These are phyloP conservation scores for Romanogobio albipinnatus DNA, from an alignment of 2,113 vertebrate genomes.

Conservation along the genomic window DNA sequence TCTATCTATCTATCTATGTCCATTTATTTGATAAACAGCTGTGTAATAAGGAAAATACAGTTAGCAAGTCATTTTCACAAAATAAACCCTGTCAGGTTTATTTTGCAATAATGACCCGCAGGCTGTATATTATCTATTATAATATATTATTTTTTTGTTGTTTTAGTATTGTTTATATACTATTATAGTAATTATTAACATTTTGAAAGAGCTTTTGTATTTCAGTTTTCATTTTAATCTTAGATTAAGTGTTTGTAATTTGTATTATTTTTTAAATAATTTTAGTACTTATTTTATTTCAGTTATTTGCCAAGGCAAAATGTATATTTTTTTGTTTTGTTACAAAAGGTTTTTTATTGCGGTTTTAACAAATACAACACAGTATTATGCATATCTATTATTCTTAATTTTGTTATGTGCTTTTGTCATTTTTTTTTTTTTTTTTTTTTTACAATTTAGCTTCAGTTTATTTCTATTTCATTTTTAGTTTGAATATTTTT, in stretches of 20 bases:
- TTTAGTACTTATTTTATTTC: background rate
- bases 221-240: background rate
- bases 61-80: background rate
- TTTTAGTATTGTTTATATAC: background rate
- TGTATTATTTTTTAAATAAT: background rate
- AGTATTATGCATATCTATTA: too few relatives aligned
- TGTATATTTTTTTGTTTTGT: too few relatives aligned
- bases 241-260: background rate
- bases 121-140: background rate
- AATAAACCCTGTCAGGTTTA: background rate
- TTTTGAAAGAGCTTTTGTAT: background rate
- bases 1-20: too few relatives aligned
- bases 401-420: too few relatives aligned
- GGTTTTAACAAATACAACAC: too few relatives aligned
- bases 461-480: too few relatives aligned
- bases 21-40: background rate
- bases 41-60: background rate
- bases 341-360: too few relatives aligned
- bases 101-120: background rate
- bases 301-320: too few relatives aligned
- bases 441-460: too few relatives aligned
- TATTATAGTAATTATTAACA: background rate
- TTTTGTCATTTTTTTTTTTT: too few relatives aligned
- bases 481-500: too few relatives aligned
- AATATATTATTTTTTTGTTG: background rate